Base-by-base conservation (phyloP, 2,888 invertebrate genomes). In the Phaedon cochleariae region DNA sequence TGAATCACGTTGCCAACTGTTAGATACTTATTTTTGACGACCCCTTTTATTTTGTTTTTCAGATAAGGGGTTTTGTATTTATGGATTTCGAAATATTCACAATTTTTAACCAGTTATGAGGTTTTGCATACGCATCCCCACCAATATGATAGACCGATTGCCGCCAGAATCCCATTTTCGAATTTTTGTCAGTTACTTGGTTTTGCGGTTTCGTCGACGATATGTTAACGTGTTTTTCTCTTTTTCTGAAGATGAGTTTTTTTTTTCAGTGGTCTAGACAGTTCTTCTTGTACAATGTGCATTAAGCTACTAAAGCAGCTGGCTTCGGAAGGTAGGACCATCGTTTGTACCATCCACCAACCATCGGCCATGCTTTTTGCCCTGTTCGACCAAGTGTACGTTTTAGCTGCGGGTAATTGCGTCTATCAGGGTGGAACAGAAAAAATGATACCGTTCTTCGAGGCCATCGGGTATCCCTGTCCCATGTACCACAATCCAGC, bases 401-500 rank as follows among this genome's bases (percentile, higher is more conserved):
- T 97, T 59, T 82, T 98, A 64, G 90, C 94, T 0, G 90, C 90
- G 37, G 98, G 98, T 6, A 87, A 89, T 76, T 97, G 96, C 81
- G 88, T 97, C 55, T 98, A 95, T 83, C 90, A 94, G 78, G 98
- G 97, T 0, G 73, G 91, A 0, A 88, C 93, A 0, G 82, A 84
- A 10, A 87, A 89, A 17, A 82, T 98, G 41, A 84, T 97, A 29
- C 92, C 94, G 0, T 95, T 95, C 77, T 85, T 97, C 59, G 86
- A 89, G 12, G 88, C 89, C 4, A 89, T 94, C 37, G 92, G 90
- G 7, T 85, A 93, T 21, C 86, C 89, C 1, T 98, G 98, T 81
- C 97, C 97, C 0, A 88, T 90, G 74, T 98, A 96, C 82, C 96
- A 98, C 85, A 98, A 97, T 84, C 97, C 97, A 0, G 97, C 98